Percentiles rank a stretch among this genome's conserved stretches.
Conservation (phyloP, 37 sponge, comb jelly and placozoan genomes). For the Beroe forskalii region DNA sequence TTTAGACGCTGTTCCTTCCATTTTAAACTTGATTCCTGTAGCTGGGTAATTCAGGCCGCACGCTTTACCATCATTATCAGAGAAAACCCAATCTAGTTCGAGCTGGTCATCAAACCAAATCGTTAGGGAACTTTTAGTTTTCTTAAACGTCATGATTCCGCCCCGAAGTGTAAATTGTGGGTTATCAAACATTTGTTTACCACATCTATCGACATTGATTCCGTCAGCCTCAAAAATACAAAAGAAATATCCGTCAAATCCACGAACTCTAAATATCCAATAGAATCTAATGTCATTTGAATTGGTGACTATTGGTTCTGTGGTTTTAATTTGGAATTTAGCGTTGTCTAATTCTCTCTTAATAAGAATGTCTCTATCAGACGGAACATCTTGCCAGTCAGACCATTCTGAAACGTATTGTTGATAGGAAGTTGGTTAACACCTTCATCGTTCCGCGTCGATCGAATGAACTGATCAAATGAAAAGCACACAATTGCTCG, state of each 20-base stretch:
- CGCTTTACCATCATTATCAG: not conserved
- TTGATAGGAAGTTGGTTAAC: too few species aligned
- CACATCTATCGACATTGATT: not conserved
- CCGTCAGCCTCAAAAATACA: not conserved
- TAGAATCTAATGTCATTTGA: not conserved
- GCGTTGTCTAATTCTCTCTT: not conserved
- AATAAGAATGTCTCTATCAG: not conserved
- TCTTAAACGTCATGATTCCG: not conserved
- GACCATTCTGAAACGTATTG: not conserved
- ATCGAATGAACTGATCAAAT: too few species aligned
- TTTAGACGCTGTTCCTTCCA: not conserved
- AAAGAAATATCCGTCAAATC: not conserved
- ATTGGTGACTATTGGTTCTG: not conserved
- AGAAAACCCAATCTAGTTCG: slow-evolving; percentile 5
- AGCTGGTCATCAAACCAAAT: slow-evolving; percentile 29
- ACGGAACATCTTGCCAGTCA: not conserved
- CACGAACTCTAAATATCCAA: not conserved
- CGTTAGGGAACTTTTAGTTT: not conserved
- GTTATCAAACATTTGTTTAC: not conserved
- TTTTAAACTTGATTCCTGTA: not conserved
- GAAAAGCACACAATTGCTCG: too few species aligned
- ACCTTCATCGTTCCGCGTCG: too few species aligned
- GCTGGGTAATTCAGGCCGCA: not conserved
- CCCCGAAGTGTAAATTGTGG: not conserved
- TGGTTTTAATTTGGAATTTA: slow-evolving; percentile 3